Percentiles rank a stretch among this genome's conserved stretches.
Conservation (phyloP, 2,797 vertebrate genomes). For the Sardinella longiceps region DNA sequence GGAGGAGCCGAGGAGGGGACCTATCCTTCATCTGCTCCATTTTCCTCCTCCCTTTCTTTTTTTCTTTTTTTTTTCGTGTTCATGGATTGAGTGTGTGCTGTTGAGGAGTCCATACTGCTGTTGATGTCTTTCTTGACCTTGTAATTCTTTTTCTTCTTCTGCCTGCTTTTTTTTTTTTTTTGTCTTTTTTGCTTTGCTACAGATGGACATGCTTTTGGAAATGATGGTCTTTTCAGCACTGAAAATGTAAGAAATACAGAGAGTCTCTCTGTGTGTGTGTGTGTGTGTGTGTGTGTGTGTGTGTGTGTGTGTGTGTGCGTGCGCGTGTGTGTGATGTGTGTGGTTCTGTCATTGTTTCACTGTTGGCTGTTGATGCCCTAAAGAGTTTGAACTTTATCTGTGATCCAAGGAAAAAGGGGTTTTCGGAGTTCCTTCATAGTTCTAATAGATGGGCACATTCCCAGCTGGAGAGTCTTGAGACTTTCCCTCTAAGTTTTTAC, state of each 20-base stretch:
- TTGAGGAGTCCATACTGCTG: background rate
- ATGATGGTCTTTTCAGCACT: conserved; percentile 39
- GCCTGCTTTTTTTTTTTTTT: background rate
- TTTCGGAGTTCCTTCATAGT: conserved; percentile 66
- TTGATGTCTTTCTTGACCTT: background rate
- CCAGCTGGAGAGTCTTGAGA: conserved; percentile 62
- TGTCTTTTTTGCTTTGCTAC: background rate
- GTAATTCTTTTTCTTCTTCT: background rate
- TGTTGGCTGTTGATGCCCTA: conserved; percentile 37
- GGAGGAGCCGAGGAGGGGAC: conserved; percentile 17
- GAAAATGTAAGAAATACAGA: conserved; percentile 39
- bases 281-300: background rate
- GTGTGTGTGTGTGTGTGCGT: background rate
- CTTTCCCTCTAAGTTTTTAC: conserved; percentile 30
- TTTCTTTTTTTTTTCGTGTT: conserved; percentile 6
- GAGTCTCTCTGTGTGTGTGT: background rate
- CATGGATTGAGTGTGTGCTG: background rate
- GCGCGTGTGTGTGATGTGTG: background rate
- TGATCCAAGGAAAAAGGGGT: conserved; percentile 66
- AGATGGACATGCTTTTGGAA: background rate
- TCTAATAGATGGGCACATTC: conserved; percentile 62
- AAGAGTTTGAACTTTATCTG: conserved; percentile 51
- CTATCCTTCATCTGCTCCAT: background rate
- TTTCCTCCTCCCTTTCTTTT: background rate
- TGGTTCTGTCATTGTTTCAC: conserved; percentile 33